Base-by-base conservation (phyloP, 2,888 invertebrate genomes). In the Hypsopygia costalis region DNA sequence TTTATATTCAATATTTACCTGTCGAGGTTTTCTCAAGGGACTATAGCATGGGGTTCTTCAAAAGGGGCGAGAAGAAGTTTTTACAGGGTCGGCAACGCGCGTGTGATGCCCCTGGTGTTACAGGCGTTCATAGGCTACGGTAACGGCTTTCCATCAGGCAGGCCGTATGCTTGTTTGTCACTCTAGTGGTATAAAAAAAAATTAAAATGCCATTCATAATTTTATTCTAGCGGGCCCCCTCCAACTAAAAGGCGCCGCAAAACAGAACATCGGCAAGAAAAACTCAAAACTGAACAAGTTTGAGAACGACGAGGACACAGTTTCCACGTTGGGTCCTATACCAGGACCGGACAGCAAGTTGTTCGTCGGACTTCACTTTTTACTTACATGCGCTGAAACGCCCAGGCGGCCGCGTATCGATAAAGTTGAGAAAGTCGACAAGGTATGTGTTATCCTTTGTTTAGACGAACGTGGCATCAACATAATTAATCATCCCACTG, bases 331-430 rank as follows among this genome's bases (percentile, higher is more conserved):
- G 1, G 93, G 92, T 0, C 92, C 92, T 0, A 89, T 92, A 10
- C 91, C 91, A 47, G 31, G 57, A 40, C 43, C 56, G 0, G 87
- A 88, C 9, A 78, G 83, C 46, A 80, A 65, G 43, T 72, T 75
- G 36, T 92, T 93, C 55, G 79, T 81, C 0, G 91, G 90, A 0
- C 72, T 90, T 38, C 87, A 89, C 40, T 92, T 92, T 59, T 55
- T 92, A 27, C 58, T 93, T 0, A 92, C 92, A 0, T 92, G 91
- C 48, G 90, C 90, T 0, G 86, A 90, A 8, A 65, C 85, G 0
- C 83, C 83, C 0, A 62, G 63, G 25, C 58, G 64, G 7, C 41
- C 50, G 6, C 55, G 62, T 3, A 38, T 44, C 7, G 62, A 60
- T 6, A 65, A 58, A 36, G 53, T 29, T 1, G 66, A 65, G 10